Evolutionary conservation across 2,113 vertebrate species (phyloP).

Genomic region (Athene cunicularia): DNA sequence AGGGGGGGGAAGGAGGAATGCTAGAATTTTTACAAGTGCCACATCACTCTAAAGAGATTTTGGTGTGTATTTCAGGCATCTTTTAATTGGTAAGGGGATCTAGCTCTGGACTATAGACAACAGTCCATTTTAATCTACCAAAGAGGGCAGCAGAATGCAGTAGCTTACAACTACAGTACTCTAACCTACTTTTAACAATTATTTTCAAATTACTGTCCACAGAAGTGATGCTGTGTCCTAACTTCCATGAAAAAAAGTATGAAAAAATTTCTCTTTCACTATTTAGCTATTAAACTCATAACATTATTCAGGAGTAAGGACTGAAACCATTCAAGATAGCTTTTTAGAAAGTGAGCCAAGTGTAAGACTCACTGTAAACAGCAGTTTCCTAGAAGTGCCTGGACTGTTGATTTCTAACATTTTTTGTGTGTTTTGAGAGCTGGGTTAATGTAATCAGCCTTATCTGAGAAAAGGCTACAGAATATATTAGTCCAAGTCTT

Average conservation of each 20-base stretch:
- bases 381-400: background rate
- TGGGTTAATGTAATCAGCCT: background rate
- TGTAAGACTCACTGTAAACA: background rate
- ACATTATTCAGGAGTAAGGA: background rate
- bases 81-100: background rate
- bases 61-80: background rate
- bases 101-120: background rate
- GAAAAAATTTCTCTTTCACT: background rate
- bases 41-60: background rate
- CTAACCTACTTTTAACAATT: background rate
- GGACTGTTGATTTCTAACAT: background rate
- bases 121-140: background rate
- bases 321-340: background rate
- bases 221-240: background rate
- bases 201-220: background rate
- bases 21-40: background rate
- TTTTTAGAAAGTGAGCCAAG: background rate
- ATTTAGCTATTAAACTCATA: background rate
- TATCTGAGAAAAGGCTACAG: background rate
- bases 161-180: background rate
- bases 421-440: background rate
- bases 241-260: background rate
- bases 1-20: background rate
- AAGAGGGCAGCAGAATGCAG: background rate
- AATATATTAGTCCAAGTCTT: background rate